Conservation (phyloP, 2,888 invertebrate species). For the Lithophane socia region DNA sequence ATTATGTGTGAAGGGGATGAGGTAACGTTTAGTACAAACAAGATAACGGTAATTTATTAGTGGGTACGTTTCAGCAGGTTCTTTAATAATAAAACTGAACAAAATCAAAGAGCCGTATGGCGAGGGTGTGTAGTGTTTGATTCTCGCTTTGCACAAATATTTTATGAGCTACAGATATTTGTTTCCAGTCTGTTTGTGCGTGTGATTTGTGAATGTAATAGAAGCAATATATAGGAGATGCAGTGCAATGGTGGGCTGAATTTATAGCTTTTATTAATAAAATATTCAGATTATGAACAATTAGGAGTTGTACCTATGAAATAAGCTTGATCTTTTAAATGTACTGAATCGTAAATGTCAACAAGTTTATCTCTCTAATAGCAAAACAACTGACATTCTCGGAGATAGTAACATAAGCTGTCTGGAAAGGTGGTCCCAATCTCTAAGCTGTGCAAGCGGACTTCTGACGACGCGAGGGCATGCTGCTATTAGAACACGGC, state of each 20-base stretch:
- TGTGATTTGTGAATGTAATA: conserved; percentile 53
- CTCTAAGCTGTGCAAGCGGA: conserved; percentile 17
- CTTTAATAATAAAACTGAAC: conserved; percentile 40
- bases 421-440: conserved; percentile 12
- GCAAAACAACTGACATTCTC: conserved; percentile 7
- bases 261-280: not conserved
- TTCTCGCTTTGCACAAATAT: conserved; percentile 38
- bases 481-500: conserved; percentile 17
- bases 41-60: conserved; percentile 47
- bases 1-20: conserved; percentile 38
- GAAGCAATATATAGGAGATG: conserved; percentile 23
- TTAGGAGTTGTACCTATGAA: not conserved
- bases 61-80: conserved; percentile 24
- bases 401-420: conserved; percentile 12
- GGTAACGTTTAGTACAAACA: conserved; percentile 40
- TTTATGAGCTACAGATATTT: conserved; percentile 59
- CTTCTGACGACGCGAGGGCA: not conserved
- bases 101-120: conserved; percentile 8
- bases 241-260: not conserved
- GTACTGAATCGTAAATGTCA: not conserved
- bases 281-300: not conserved
- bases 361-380: not conserved
- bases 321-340: not conserved
- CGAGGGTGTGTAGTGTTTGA: conserved; percentile 36
- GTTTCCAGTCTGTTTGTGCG: conserved; percentile 42